Evolutionary conservation across 2,888 invertebrate species (phyloP), one percentile per base, ranked within the genome.

Genomic region (Luffia ferchaultella): DNA sequence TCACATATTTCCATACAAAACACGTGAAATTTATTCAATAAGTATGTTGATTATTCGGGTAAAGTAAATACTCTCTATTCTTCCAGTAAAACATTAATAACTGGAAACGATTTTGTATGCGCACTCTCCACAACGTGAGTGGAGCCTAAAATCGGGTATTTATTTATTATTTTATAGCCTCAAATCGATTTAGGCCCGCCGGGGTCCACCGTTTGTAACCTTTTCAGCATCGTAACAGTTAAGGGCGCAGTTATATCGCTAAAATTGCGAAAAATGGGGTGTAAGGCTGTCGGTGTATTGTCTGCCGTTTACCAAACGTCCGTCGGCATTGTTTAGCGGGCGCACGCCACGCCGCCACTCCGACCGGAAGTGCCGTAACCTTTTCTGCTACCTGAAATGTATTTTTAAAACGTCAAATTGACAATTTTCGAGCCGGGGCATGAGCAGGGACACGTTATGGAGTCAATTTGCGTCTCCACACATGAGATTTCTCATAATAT

Each of bases 211-310:
- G 42, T 49, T 43, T 73, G 71, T 75, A 76, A 76, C 76, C 76
- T 75, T 76, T 75, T 65, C 71, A 69, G 69, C 73, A 70, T 76
- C 78, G 75, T 79, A 77, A 78, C 72, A 71, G 74, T 75, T 77
- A 75, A 76, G 74, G 73, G 68, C 65, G 20, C 72, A 64, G 72
- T 77, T 76, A 76, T 75, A 73, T 67, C 67, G 71, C 68, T 72
- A 68, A 70, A 78, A 78, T 78, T 76, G 76, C 74, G 68, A 74
- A 74, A 70, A 72, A 73, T 71, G 73, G 70, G 68, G 49, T 73
- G 66, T 65, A 67, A 67, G 67, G 66, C 70, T 62, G 68, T 68
- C 42, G 70, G 70, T 68, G 70, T 72, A 76, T 76, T 75, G 70
- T 73, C 65, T 73, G 74, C 67, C 72, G 74, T 77, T 76, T 76